These are phyloP conservation scores for Hydropsyche tenuis DNA, from an alignment of 1,140 invertebrate species.

Conservation along the genomic window DNA sequence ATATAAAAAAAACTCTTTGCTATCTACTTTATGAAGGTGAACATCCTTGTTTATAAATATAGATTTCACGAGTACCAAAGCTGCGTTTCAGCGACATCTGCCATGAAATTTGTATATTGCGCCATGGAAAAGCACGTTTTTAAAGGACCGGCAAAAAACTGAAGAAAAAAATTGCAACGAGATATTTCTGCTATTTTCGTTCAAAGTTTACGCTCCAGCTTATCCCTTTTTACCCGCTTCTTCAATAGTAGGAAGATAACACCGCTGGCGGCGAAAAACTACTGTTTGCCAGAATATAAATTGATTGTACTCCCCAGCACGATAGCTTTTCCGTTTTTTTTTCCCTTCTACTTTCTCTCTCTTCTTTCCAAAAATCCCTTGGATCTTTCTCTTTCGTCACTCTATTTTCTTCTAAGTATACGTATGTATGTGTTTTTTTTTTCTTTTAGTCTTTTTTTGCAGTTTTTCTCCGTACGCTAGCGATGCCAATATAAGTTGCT, in stretches of 20 bases:
- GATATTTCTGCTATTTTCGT: too few species aligned
- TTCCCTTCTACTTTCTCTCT: background rate
- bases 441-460: background rate
- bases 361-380: background rate
- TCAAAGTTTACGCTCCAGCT: too few species aligned
- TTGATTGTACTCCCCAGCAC: constrained; percentile 43
- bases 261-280: constrained; percentile 45
- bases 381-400: constrained; percentile 3
- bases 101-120: too few species aligned
- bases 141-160: too few species aligned
- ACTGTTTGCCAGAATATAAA: constrained; percentile 47
- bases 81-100: too few species aligned
- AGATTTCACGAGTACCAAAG: too few species aligned
- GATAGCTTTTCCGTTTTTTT: constrained; percentile 29
- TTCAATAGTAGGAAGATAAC: constrained; percentile 32
- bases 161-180: too few species aligned
- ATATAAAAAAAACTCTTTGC: too few species aligned
- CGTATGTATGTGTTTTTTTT: background rate
- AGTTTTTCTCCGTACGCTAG: background rate
- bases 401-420: constrained; percentile 21
- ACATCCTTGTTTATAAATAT: too few species aligned
- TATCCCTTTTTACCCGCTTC: too few species aligned
- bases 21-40: too few species aligned
- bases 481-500: constrained; percentile 33
- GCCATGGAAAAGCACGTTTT: too few species aligned